Percentiles rank a stretch among this genome's conserved stretches.
phyloP scores from a whole-genome alignment of 2,888 invertebrate species.

The Habrosyne pyritoides region DNA sequence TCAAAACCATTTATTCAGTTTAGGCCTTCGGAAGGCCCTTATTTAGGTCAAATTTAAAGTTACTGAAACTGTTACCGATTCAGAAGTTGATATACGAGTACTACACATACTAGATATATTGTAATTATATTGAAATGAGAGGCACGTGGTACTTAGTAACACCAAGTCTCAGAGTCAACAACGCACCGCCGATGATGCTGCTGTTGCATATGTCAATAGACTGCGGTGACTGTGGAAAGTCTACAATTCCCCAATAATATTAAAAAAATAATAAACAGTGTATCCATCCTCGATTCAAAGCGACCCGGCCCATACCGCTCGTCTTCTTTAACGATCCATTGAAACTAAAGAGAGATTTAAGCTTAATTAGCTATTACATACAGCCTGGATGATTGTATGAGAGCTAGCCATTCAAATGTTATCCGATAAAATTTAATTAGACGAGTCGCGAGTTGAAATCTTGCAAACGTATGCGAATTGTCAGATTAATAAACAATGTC shows the following conservation, averaged over 20 bases:
- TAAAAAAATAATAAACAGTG: not conserved
- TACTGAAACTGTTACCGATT: too few species aligned
- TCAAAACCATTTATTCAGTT: too few species aligned
- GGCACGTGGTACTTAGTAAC: too few species aligned
- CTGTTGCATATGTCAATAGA: too few species aligned
- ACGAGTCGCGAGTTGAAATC: conserved; percentile 38
- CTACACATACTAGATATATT: too few species aligned
- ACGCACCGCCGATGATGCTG: too few species aligned
- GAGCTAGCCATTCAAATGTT: conserved; percentile 68
- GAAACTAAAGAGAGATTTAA: conserved; percentile 50
- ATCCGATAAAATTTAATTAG: conserved; percentile 70
- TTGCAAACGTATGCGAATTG: conserved; percentile 38
- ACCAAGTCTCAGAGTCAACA: too few species aligned
- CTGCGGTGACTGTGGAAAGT: too few species aligned
- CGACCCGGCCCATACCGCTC: conserved; percentile 49
- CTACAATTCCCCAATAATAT: not conserved
- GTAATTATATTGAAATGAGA: too few species aligned
- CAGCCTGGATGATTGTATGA: conserved; percentile 59
- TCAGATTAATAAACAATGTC: conserved; percentile 28
- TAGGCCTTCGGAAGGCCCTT: too few species aligned
- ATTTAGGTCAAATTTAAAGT: too few species aligned
- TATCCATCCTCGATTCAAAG: not conserved
- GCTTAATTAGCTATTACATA: conserved; percentile 66
- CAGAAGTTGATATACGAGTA: too few species aligned
- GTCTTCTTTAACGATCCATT: conserved; percentile 66